Conservation (phyloP, 1,140 invertebrate genomes). For the Lepidostoma basale region DNA sequence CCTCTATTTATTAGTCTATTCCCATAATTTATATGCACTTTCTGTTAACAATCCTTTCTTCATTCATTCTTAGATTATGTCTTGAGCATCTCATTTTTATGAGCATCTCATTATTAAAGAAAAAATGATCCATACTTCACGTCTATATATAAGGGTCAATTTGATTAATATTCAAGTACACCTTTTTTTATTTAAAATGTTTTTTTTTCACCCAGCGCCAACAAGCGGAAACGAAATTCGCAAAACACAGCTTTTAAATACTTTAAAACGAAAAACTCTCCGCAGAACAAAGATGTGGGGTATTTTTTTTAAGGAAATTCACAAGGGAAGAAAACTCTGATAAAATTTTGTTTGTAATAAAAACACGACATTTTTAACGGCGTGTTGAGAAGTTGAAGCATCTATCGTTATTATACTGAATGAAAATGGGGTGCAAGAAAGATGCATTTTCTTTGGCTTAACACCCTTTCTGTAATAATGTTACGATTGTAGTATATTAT, state of each 20-base stretch:
- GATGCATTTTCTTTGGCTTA: neutral
- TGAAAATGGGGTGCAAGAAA: constrained; percentile 27
- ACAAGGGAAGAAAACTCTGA: constrained; percentile 15
- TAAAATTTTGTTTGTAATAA: constrained; percentile 45
- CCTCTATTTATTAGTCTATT: no score
- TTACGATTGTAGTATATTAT: no score
- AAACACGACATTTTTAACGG: constrained; percentile 47
- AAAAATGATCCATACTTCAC: neutral
- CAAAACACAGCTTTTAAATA: constrained; percentile 44
- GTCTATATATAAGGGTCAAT: no score
- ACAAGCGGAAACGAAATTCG: constrained; percentile 33
- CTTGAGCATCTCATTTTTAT: no score
- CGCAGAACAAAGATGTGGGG: constrained; percentile 23
- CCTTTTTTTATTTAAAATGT: neutral
- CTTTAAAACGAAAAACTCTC: constrained; percentile 36
- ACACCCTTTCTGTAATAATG: no score
- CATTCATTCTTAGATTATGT: no score
- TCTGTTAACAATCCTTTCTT: no score
- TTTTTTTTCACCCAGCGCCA: neutral
- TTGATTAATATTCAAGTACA: neutral
- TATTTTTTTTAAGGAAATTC: constrained; percentile 19
- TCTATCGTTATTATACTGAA: constrained; percentile 46
- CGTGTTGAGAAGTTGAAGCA: constrained; percentile 45
- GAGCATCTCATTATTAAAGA: neutral
- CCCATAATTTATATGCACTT: no score